Percentiles rank a stretch among this genome's conserved stretches.
These are phyloP conservation scores for Bacillus rossius DNA, from an alignment of 1,140 invertebrate species.

Conservation along the genomic window DNA sequence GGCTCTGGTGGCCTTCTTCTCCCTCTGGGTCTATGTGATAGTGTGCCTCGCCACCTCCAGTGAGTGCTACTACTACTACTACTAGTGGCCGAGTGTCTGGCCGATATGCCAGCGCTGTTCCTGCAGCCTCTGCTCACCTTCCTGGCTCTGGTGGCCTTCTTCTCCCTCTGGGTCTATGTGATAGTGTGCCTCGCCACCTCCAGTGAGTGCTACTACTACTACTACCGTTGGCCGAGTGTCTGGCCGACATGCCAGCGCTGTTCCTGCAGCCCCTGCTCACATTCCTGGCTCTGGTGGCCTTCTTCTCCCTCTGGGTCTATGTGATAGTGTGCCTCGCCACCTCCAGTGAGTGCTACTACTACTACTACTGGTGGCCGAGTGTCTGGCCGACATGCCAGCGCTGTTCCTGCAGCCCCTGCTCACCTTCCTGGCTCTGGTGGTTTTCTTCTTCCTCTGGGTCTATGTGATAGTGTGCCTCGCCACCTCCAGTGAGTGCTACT, in stretches of 20 bases:
- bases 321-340: constrained; percentile 68
- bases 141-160: constrained; percentile 67
- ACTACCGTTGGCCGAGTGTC: too few relatives aligned
- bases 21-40: constrained; percentile 80
- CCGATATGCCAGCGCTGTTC: constrained; percentile 76
- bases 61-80: too few relatives aligned
- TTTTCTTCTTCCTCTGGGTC: constrained; percentile 84
- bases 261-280: constrained; percentile 85
- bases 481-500: constrained; percentile 66
- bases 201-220: too few relatives aligned
- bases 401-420: constrained; percentile 82
- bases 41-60: constrained; percentile 62
- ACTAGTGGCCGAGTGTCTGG: too few relatives aligned
- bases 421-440: constrained; percentile 70
- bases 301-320: constrained; percentile 80
- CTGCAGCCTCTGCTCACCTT: constrained; percentile 86
- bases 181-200: constrained; percentile 65
- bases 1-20: constrained; percentile 69
- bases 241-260: constrained; percentile 74
- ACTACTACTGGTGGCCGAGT: too few relatives aligned
- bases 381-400: constrained; percentile 74
- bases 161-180: constrained; percentile 78
- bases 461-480: constrained; percentile 64
- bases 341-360: constrained; percentile 62
- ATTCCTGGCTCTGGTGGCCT: constrained; percentile 68